Conservation (phyloP, 2,888 invertebrate species). For the Diarsia mendica region DNA sequence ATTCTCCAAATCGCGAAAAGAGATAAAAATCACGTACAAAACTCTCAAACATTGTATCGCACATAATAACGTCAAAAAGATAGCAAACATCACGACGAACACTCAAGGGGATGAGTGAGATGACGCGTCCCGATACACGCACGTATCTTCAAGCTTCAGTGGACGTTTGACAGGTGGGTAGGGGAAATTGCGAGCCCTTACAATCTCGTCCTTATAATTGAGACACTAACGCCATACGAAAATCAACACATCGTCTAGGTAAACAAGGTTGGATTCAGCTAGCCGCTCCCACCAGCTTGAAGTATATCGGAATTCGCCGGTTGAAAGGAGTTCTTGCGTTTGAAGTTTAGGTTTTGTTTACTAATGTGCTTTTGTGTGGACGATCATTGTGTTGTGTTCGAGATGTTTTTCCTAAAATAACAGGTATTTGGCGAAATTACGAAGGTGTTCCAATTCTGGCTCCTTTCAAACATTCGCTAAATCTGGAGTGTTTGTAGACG, state of each 20-base stretch:
- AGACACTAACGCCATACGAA: conserved; percentile 38
- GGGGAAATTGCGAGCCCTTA: conserved; percentile 62
- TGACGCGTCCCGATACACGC: conserved; percentile 73
- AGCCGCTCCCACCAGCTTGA: conserved; percentile 16
- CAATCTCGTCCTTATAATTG: conserved; percentile 58
- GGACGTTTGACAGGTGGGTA: conserved; percentile 76
- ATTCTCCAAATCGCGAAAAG: conserved; percentile 40
- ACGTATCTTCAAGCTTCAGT: conserved; percentile 76
- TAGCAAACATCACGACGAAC: conserved; percentile 63
- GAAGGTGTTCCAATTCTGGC: conserved; percentile 23
- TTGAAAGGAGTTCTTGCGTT: conserved; percentile 66
- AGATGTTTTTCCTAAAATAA: conserved; percentile 60
- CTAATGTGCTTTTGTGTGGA: conserved; percentile 69
- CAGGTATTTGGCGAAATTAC: conserved; percentile 52
- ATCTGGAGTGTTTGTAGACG: conserved; percentile 27
- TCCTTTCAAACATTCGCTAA: conserved; percentile 32
- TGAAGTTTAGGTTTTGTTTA: conserved; percentile 71
- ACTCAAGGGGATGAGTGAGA: conserved; percentile 70
- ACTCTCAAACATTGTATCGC: conserved; percentile 53
- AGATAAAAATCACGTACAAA: conserved; percentile 59
- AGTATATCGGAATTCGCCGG: conserved; percentile 57
- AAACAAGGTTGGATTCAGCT: conserved; percentile 38
- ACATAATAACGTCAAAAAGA: conserved; percentile 63
- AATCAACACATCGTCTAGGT: conserved; percentile 35
- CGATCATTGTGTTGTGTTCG: conserved; percentile 63